Evolutionary conservation across 2,888 invertebrate genomes (phyloP).

Genomic region (Lepas anatifera): DNA sequence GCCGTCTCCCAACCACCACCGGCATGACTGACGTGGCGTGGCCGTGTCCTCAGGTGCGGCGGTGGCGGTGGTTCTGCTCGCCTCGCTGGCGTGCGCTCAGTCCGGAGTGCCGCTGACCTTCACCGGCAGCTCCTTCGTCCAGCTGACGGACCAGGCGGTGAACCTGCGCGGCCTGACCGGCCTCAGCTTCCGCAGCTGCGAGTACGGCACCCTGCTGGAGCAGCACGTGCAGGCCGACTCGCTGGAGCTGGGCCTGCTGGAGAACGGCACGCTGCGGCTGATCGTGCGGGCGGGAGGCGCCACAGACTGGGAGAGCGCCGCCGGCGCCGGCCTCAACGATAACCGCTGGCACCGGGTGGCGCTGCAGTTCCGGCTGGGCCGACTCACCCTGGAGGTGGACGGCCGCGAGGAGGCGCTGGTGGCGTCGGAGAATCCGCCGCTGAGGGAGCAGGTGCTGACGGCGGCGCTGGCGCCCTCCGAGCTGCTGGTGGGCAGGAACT

Average conservation of each 20-base stretch:
- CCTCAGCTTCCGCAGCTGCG: conserved; percentile 21
- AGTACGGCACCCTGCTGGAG: conserved; percentile 19
- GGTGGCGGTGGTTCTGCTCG: background rate
- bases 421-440: background rate
- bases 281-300: conserved; percentile 17
- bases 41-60: background rate
- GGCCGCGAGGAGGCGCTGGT: background rate
- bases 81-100: background rate
- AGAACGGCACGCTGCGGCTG: conserved; percentile 20
- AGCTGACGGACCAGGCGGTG: background rate
- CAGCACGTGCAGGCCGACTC: conserved; percentile 19
- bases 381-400: background rate
- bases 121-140: background rate
- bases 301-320: conserved; percentile 14
- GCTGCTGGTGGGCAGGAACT: conserved; percentile 17
- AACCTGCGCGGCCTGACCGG: background rate
- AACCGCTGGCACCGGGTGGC: conserved; percentile 24
- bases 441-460: conserved; percentile 15
- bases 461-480: conserved; percentile 22
- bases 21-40: too few relatives aligned
- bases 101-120: background rate
- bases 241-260: conserved; percentile 17
- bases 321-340: conserved; percentile 20
- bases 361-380: conserved; percentile 18
- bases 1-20: too few relatives aligned